Percentiles rank a stretch among this genome's conserved stretches.
These are phyloP conservation scores for Brenthis ino DNA, from an alignment of 2,888 invertebrate species.

Conservation along the genomic window DNA sequence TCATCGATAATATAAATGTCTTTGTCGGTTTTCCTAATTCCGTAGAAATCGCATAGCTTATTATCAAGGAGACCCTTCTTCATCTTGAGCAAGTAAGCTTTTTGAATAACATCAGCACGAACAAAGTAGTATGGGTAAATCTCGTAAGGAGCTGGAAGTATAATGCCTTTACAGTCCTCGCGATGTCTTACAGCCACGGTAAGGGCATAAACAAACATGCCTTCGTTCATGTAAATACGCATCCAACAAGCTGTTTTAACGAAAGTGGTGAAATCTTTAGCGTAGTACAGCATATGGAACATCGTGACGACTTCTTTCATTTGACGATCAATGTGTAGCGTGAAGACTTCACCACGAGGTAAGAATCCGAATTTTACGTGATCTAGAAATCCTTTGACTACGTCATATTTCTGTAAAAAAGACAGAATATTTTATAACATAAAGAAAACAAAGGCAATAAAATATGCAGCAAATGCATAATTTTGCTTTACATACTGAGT, in stretches of 20 bases:
- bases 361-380: slow-evolving; percentile 79
- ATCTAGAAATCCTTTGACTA: slow-evolving; percentile 82
- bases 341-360: slow-evolving; percentile 80
- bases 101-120: slow-evolving; percentile 84
- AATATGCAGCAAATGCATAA: not conserved
- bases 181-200: slow-evolving; percentile 79
- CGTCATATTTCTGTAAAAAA: slow-evolving; percentile 76
- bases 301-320: slow-evolving; percentile 75
- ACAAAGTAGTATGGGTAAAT: slow-evolving; percentile 86
- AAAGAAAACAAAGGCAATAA: slow-evolving; percentile 11
- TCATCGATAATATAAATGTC: slow-evolving; percentile 84
- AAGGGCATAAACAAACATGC: slow-evolving; percentile 82
- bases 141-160: slow-evolving; percentile 82
- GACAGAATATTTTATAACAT: not conserved
- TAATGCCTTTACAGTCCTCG: slow-evolving; percentile 74
- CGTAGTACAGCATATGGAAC: slow-evolving; percentile 80
- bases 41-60: slow-evolving; percentile 78
- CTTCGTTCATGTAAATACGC: slow-evolving; percentile 79
- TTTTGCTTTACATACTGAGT: slow-evolving; percentile 53
- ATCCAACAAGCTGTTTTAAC: slow-evolving; percentile 78
- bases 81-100: slow-evolving; percentile 78
- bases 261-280: slow-evolving; percentile 78
- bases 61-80: slow-evolving; percentile 69
- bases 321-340: slow-evolving; percentile 74
- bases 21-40: slow-evolving; percentile 74